phyloP scores from a whole-genome alignment of 2,888 invertebrate genomes.

The Caenorhabditis macrosperma region DNA sequence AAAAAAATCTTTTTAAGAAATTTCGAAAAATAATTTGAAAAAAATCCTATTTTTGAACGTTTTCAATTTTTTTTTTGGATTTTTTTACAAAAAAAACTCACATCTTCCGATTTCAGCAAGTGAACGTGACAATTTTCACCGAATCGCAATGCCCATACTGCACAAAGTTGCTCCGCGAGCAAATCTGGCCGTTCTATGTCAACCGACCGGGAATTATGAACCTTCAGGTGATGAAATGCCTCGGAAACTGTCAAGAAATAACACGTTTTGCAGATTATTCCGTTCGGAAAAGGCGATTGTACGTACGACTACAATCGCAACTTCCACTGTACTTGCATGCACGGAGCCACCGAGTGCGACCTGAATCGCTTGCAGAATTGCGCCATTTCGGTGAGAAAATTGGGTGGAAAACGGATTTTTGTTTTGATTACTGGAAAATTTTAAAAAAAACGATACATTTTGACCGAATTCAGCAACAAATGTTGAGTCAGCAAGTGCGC shows the following conservation, averaged over 20 bases:
- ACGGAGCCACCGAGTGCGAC: conserved; percentile 80
- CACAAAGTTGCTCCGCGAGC: conserved; percentile 77
- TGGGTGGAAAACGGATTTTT: no score
- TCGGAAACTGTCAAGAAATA: conserved; percentile 1
- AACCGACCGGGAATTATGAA: conserved; percentile 79
- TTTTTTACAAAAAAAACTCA: no score
- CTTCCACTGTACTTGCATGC: conserved; percentile 79
- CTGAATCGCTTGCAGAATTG: conserved; percentile 78
- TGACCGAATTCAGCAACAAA: no score
- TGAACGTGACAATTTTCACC: conserved; percentile 78
- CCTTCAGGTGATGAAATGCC: conserved; percentile 68
- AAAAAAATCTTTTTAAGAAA: no score
- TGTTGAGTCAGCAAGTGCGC: no score
- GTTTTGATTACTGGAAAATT: no score
- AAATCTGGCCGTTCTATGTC: conserved; percentile 79
- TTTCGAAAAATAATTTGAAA: no score
- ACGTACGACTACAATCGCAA: conserved; percentile 77
- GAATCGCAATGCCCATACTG: conserved; percentile 80
- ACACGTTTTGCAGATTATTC: conserved; percentile 70
- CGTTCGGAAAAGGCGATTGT: conserved; percentile 80
- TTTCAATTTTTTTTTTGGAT: no score
- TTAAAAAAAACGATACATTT: no score
- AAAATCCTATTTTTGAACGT: no score
- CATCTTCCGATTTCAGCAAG: conserved; percentile 58
- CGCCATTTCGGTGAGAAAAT: conserved; percentile 75